Base-by-base conservation (phyloP, 1,140 invertebrate species). In the Homarus americanus region DNA sequence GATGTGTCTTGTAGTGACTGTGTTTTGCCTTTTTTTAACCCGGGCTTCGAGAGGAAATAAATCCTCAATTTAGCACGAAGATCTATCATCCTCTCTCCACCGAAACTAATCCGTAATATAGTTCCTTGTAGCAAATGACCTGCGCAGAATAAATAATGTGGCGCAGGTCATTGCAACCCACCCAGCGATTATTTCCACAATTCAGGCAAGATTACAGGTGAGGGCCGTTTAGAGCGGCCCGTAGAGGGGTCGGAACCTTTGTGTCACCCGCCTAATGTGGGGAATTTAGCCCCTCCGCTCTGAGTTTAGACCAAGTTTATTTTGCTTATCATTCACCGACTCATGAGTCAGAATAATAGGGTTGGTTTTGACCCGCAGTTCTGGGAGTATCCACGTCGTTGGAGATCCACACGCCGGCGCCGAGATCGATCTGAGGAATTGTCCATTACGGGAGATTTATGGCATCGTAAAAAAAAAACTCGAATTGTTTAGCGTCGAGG, bases 71-170 rank as follows among this genome's bases (percentile, higher is more conserved):
- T 10, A 41, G n/a, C 49, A 17, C 49, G 79, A 63, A 17, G 49
- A 82, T 82, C 58, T 32, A 82, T 82, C 79, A 82, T 82, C 49
- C n/a, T 69, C 4, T 20, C 4, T 28, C 17, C n/a, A 36, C 7
- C 79, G 79, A 36, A 32, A 63, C 79, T n/a, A 82, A 82, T 82
- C 49, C 41, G 41, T 82, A 82, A 82, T 82, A 63, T 58, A 34
- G 32, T 82, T 82, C 28, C 79, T 38, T 63, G 15, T 28, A 20
- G 28, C 32, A 9, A 34, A 53, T 58, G 32, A 17, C 58, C 49
- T 82, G 20, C 20, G 28, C 36, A 80, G 41, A 38, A 80, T 80
- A 80, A 53, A 80, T 53, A 53, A 80, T n/a, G 38, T 53, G 38
- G n/a, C 78, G n/a, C 78, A 32, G 34, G 78, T 63, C 79, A 63